phyloP scores from a whole-genome alignment of 2,888 invertebrate species.

The Nebria salina region DNA sequence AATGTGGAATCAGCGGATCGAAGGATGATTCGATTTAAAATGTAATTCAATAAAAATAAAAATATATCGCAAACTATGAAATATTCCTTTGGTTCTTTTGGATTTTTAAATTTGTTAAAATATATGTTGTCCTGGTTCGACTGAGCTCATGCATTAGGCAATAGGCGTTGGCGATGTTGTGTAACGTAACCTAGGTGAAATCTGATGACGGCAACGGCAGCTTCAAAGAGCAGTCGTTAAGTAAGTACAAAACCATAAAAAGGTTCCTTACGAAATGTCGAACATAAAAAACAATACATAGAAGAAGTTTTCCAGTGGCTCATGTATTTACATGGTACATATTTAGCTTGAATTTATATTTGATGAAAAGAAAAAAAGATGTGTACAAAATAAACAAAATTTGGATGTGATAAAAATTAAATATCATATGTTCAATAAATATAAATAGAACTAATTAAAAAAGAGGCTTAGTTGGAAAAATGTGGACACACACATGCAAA shows the following conservation, averaged over 20 bases:
- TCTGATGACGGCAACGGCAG: neutral
- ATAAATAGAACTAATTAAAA: constrained; percentile 1
- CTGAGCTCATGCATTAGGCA: neutral
- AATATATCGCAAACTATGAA: too few species aligned
- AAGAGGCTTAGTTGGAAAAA: neutral
- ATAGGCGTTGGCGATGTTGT: neutral
- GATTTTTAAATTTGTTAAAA: neutral
- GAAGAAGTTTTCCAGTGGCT: neutral
- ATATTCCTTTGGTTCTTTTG: neutral
- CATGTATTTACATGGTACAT: neutral
- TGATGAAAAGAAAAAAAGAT: neutral
- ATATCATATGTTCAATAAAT: neutral
- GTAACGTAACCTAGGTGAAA: neutral
- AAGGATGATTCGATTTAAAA: too few species aligned
- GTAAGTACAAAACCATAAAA: constrained; percentile 11
- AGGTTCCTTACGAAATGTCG: constrained; percentile 5
- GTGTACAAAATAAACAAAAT: neutral
- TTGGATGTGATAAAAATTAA: neutral
- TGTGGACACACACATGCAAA: neutral
- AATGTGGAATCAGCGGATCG: too few species aligned
- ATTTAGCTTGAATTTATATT: neutral
- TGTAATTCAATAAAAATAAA: too few species aligned
- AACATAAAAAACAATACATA: constrained; percentile 18
- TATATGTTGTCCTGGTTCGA: neutral
- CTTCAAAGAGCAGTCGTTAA: constrained; percentile 5